Evolutionary conservation across 2,888 invertebrate genomes (phyloP).

Genomic region (Thumatha senex): DNA sequence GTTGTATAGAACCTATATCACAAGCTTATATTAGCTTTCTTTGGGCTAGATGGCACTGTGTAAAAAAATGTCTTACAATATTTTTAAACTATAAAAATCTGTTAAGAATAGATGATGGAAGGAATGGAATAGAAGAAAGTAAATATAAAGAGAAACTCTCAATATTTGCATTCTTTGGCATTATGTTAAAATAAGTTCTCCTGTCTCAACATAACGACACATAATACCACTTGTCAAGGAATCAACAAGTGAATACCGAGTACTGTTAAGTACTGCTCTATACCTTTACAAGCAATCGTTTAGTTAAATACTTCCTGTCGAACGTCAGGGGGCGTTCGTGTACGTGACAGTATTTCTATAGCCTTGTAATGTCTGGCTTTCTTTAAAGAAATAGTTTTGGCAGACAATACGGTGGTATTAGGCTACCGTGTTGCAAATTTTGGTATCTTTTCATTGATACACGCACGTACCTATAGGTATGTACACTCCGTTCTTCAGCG

Average conservation of each 20-base stretch:
- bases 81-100: too few species aligned
- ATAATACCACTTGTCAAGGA: not conserved
- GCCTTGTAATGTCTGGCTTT: slow-evolving; percentile 5
- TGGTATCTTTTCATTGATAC: not conserved
- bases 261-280: slow-evolving; percentile 1
- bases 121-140: too few species aligned
- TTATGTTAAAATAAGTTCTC: not conserved
- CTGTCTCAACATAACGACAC: not conserved
- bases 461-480: not conserved
- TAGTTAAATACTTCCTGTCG: slow-evolving; percentile 16
- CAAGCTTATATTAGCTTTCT: too few species aligned
- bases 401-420: not conserved
- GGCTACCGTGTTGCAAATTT: not conserved
- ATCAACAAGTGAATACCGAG: slow-evolving; percentile 4
- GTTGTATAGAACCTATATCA: too few species aligned
- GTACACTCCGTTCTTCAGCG: too few species aligned
- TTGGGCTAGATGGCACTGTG: too few species aligned
- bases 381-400: not conserved
- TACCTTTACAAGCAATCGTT: slow-evolving; percentile 6
- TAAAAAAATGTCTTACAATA: too few species aligned
- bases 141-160: not conserved
- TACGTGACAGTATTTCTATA: slow-evolving; percentile 5
- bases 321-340: not conserved
- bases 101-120: too few species aligned
- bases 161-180: not conserved